Base-by-base conservation (phyloP, 2,113 vertebrate species). In the Puma concolor region DNA sequence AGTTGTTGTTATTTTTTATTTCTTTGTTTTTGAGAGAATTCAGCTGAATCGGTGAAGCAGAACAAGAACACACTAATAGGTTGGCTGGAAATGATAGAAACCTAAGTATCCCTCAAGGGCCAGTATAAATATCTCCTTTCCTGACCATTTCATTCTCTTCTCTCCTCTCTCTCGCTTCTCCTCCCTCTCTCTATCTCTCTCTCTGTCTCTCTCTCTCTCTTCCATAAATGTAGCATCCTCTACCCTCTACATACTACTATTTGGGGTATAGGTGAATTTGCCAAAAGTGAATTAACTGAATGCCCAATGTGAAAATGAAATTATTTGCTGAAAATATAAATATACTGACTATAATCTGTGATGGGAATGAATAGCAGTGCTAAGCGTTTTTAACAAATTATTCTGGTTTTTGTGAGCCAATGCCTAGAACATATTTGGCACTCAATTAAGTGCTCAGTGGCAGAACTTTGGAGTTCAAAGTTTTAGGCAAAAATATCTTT, bases 391-490 rank as follows among this genome's bases (percentile, higher is more conserved):
- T 44, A 72, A 57, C 1, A 93, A 67, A 54, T 29, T 69, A 12
- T 27, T 12, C 44, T 71, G 29, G 3, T 86, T 82, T 97, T 64
- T 41, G 44, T 64, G 57, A 80, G 10, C 1, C 54, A 41, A 54
- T 31, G 25, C 36, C 79, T 85, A 31, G 52, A 83, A n/a, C 31
- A 66, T 1, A 87, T 48, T 41, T 72, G 15, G 1, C 19, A 85
- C 66, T 57, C 33, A 36, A 4, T 76, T 25, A 52, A 27, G 15
- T 71, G 17, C 15, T 48, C 80, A 19, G 1, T 54, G 60, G 16
- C 31, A 95, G 11, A 96, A 94, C 80, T 83, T 25, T 92, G 72
- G 80, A 72, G 25, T 16, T 72, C 52, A 66, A 41, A 36, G 77
- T 31, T 48, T 17, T 50, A 50, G 38, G 21, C 41, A 88, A 79